Percentiles rank a stretch among this genome's conserved stretches.
Conservation (phyloP, 2,113 vertebrate species). For the Accipiter virgatus region DNA sequence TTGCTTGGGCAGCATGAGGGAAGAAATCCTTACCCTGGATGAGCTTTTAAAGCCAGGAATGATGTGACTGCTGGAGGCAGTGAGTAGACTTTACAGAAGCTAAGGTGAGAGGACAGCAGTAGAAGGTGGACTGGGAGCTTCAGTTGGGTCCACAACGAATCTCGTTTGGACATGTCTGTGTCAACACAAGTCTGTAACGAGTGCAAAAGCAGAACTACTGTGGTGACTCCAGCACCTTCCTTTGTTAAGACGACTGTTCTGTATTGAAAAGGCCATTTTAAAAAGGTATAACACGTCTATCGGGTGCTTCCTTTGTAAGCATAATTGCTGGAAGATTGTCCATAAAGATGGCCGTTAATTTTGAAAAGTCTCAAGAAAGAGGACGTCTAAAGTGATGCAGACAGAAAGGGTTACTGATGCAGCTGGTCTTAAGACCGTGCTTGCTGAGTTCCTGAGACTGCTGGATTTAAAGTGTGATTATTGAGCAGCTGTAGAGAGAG, state of each 20-base stretch:
- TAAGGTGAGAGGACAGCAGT: background rate
- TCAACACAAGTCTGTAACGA: too few species aligned
- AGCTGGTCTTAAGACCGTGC: background rate
- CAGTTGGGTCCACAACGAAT: rapidly evolving
- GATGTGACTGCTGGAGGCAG: background rate
- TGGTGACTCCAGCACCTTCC: background rate
- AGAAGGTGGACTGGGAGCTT: background rate
- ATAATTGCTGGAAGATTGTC: background rate
- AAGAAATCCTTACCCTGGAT: background rate
- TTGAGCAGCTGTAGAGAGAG: background rate
- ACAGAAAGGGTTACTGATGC: background rate
- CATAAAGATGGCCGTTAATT: background rate
- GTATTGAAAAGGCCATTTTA: background rate
- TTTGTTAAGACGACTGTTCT: background rate
- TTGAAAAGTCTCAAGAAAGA: background rate
- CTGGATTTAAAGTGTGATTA: background rate
- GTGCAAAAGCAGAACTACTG: background rate
- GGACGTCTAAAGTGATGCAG: background rate
- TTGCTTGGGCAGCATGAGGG: background rate
- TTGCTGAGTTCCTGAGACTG: background rate
- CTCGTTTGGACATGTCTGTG: background rate
- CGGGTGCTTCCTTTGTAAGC: background rate
- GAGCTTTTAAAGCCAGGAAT: background rate
- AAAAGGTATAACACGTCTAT: background rate
- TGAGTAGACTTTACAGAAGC: background rate